A percentile compares a stretch with the other conserved stretches of the same genome.
These are phyloP conservation scores for Phoebastria nigripes DNA, from an alignment of 2,797 vertebrate genomes.

Conservation along the genomic window DNA sequence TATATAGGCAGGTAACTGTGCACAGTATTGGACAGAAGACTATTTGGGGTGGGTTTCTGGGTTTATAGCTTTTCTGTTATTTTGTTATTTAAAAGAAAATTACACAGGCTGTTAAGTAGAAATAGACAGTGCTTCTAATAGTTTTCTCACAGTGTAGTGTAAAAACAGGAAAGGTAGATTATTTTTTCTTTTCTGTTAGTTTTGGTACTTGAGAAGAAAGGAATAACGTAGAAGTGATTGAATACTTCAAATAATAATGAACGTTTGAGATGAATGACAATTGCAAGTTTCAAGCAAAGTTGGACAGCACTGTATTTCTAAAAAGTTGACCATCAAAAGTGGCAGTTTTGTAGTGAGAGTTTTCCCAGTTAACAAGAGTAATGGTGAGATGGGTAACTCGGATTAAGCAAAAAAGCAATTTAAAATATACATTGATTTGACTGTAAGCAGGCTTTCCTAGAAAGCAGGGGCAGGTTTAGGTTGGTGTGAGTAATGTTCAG, in stretches of 20 bases:
- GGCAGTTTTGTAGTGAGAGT: background rate
- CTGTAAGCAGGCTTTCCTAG: background rate
- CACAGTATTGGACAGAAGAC: background rate
- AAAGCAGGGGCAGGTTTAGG: background rate
- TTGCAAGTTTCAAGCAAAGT: background rate
- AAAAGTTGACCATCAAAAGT: background rate
- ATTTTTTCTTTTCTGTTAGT: background rate
- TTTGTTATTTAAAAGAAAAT: background rate
- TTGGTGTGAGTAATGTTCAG: background rate
- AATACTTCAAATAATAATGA: background rate
- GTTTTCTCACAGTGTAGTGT: background rate
- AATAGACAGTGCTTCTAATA: background rate
- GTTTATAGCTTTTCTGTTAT: background rate
- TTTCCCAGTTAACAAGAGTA: background rate
- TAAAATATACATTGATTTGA: background rate
- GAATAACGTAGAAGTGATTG: background rate
- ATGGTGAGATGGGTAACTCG: background rate
- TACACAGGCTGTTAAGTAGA: background rate
- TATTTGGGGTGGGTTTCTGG: rapidly evolving
- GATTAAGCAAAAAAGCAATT: background rate
- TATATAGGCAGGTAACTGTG: background rate
- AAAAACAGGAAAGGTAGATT: background rate
- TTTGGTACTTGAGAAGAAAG: background rate
- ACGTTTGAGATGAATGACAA: background rate
- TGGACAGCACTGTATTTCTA: background rate